Conservation (phyloP, 2,888 invertebrate species). For the Cryptus armator region DNA sequence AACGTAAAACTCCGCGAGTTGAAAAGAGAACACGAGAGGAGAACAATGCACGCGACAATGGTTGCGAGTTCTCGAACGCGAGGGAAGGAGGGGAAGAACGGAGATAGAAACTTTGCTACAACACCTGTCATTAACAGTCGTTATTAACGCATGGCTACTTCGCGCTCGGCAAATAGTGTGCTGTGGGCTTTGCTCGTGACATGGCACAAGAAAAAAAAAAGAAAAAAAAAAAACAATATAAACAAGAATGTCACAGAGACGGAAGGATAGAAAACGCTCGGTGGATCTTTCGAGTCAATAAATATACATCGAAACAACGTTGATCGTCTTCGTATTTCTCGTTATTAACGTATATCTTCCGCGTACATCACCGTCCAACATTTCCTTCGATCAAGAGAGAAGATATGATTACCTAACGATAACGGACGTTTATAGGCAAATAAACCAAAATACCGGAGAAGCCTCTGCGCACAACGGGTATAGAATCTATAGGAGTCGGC, state of each 20-base stretch:
- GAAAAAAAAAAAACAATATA: constrained; percentile 55
- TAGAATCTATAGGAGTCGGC: constrained; percentile 37
- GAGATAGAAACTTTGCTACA: constrained; percentile 69
- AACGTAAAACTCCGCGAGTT: neutral
- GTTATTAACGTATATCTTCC: neutral
- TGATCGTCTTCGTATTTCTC: neutral
- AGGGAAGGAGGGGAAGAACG: constrained; percentile 27
- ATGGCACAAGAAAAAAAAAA: constrained; percentile 27
- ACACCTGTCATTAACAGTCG: constrained; percentile 81
- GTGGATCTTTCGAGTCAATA: neutral
- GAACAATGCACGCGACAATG: constrained; percentile 63
- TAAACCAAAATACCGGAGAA: constrained; percentile 57
- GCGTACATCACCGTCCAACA: too few species aligned
- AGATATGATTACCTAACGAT: constrained; percentile 41
- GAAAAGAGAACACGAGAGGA: constrained; percentile 8
- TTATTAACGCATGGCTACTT: constrained; percentile 82
- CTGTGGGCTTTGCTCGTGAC: constrained; percentile 43
- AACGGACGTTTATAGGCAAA: constrained; percentile 50
- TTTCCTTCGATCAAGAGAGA: neutral
- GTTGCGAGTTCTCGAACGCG: constrained; percentile 35
- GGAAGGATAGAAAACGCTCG: constrained; percentile 7
- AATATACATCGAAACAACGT: neutral
- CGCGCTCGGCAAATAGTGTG: constrained; percentile 57
- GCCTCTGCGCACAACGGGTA: neutral
- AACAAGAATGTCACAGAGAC: constrained; percentile 28